Evolutionary conservation across 2,888 invertebrate genomes (phyloP).

Genomic region (Platycheirus albimanus): DNA sequence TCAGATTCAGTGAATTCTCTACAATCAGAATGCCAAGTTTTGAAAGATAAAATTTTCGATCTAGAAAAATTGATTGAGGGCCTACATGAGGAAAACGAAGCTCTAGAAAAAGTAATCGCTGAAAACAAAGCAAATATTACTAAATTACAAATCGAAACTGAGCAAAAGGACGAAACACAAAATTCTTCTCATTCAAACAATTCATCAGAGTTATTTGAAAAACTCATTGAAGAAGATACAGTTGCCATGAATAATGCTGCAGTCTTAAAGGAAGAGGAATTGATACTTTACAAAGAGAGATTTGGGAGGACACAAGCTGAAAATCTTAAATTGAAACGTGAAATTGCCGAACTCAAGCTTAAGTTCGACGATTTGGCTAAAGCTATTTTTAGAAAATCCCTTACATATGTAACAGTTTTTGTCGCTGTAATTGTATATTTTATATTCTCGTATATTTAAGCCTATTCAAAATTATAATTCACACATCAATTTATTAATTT

Average conservation of each 20-base stretch:
- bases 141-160: constrained; percentile 19
- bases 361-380: constrained; percentile 75
- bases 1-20: constrained; percentile 75
- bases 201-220: constrained; percentile 63
- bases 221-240: constrained; percentile 77
- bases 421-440: constrained; percentile 80
- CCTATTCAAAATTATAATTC: constrained; percentile 54
- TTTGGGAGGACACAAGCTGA: constrained; percentile 79
- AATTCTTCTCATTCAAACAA: constrained; percentile 10
- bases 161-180: constrained; percentile 35
- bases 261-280: constrained; percentile 81
- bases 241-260: constrained; percentile 78
- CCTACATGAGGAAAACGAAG: constrained; percentile 76
- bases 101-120: constrained; percentile 73
- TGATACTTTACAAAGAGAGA: constrained; percentile 81
- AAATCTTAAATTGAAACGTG: constrained; percentile 79
- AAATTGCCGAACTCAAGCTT: constrained; percentile 78
- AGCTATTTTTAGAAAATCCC: constrained; percentile 75
- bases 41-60: constrained; percentile 76
- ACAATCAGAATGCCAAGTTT: constrained; percentile 78
- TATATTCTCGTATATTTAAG: constrained; percentile 77
- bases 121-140: constrained; percentile 42
- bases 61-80: constrained; percentile 75
- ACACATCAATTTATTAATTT: background rate
- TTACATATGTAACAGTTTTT: constrained; percentile 79